Base-by-base conservation (phyloP, 2,888 invertebrate species). In the Automeris io region DNA sequence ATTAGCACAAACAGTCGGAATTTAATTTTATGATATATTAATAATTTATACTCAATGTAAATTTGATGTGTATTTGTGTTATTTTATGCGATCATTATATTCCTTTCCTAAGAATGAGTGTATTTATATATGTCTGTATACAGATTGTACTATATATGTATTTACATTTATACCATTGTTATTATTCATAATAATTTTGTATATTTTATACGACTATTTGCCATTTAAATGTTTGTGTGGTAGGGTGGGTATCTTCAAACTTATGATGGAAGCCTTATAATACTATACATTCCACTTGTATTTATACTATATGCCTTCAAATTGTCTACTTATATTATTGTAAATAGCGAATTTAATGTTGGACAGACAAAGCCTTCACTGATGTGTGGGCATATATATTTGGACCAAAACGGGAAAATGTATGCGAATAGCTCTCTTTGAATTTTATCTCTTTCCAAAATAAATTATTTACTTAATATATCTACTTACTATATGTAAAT, bases 241-340 rank as follows among this genome's bases (percentile, higher is more conserved):
- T 22, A 11, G 19, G 33, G 52, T 60, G 54, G 49, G 60, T 59
- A 64, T 67, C 64, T 66, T 74, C 61, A 66, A 66, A 74, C 82
- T 85, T 85, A 85, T 82, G 81, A 85, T 57, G 56, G 69, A 71
- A 70, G 81, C 83, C 81, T 83, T 83, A 68, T 55, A 48, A 51
- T 60, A 70, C 69, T 79, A 69, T 77, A 85, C 85, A 85, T 85
- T 85, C 85, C 85, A 85, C 62, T 74, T 76, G 76, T 82, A 80
- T 81, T 82, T 80, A 73, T 63, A 61, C 55, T 64, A 61, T 66
- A 58, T 72, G 76, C 75, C 75, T 80, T 80, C 54, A 49, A 71
- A 70, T 64, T 66, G 60, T 68, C 65, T 78, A 75, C 75, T 77
- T 70, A 21, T 70, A 64, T 70, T 65, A 58, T 57, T 58, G 42